Evolutionary conservation across 2,113 vertebrate genomes (phyloP).

Genomic region (Myotis davidii): DNA sequence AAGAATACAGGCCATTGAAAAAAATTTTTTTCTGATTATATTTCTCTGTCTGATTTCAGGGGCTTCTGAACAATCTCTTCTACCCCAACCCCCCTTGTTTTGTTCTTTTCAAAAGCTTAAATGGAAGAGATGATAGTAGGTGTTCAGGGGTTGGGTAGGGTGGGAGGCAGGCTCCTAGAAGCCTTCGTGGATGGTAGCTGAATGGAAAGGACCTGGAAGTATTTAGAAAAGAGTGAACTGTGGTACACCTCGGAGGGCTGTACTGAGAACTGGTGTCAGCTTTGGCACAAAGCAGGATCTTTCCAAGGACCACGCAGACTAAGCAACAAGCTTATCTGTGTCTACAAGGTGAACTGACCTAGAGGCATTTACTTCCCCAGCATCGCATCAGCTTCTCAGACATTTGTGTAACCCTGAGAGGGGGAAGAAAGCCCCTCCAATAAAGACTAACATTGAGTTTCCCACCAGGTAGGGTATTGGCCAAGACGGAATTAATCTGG

Average conservation of each 20-base stretch:
- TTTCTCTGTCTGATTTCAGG: background rate
- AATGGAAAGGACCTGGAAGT: background rate
- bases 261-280: background rate
- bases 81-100: background rate
- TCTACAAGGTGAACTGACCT: background rate
- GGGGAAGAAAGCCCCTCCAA: background rate
- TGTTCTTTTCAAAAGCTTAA: background rate
- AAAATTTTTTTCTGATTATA: background rate
- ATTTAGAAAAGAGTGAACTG: background rate
- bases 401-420: background rate
- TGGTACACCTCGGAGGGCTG: background rate
- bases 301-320: background rate
- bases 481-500: slow-evolving; percentile 33
- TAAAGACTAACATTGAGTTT: slow-evolving; percentile 14
- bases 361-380: background rate
- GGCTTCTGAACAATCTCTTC: background rate
- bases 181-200: background rate
- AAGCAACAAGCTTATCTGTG: background rate
- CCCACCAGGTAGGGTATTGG: background rate
- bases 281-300: background rate
- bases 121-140: background rate
- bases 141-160: background rate
- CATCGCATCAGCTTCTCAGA: background rate
- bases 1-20: background rate
- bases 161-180: background rate